Percentiles rank a stretch among this genome's conserved stretches.
These are phyloP conservation scores for Barbus barbus DNA, from an alignment of 2,113 vertebrate genomes.

Conservation along the genomic window DNA sequence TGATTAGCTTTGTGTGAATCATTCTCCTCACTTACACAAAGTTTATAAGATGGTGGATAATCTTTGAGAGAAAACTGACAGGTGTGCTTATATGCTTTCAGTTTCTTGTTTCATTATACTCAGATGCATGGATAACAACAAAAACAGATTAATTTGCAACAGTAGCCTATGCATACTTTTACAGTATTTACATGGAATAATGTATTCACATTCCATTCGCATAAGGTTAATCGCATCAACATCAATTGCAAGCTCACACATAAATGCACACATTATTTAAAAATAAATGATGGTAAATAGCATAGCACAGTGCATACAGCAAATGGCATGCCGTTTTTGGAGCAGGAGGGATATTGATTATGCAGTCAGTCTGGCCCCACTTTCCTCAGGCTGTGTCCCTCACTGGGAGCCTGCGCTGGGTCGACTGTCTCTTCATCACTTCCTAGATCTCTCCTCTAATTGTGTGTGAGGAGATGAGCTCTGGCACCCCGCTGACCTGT, in stretches of 20 bases:
- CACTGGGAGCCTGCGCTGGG: constrained; percentile 17
- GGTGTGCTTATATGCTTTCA: not conserved
- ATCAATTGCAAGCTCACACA: not conserved
- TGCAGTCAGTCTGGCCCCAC: constrained; percentile 8
- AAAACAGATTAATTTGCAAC: not conserved
- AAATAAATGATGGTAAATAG: not conserved
- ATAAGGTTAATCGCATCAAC: constrained; percentile 12
- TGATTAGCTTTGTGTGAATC: not conserved
- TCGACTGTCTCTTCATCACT: constrained; percentile 17
- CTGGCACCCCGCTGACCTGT: constrained; percentile 25
- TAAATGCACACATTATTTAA: not conserved
- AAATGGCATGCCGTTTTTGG: constrained; percentile 33
- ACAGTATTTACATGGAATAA: not conserved
- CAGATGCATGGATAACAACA: too few species aligned
- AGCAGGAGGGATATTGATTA: constrained; percentile 35
- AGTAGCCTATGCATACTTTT: not conserved
- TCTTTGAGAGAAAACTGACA: not conserved
- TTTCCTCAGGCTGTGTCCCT: constrained; percentile 39
- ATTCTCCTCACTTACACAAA: not conserved
- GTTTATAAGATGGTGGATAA: not conserved
- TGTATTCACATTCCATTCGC: not conserved
- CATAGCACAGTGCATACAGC: not conserved
- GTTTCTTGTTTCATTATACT: not conserved
- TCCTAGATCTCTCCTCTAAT: constrained; percentile 35
- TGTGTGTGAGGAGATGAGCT: constrained; percentile 8